Percentiles rank a stretch among this genome's conserved stretches.
phyloP scores from a whole-genome alignment of 2,113 vertebrate species.

The Ailuropoda melanoleuca region DNA sequence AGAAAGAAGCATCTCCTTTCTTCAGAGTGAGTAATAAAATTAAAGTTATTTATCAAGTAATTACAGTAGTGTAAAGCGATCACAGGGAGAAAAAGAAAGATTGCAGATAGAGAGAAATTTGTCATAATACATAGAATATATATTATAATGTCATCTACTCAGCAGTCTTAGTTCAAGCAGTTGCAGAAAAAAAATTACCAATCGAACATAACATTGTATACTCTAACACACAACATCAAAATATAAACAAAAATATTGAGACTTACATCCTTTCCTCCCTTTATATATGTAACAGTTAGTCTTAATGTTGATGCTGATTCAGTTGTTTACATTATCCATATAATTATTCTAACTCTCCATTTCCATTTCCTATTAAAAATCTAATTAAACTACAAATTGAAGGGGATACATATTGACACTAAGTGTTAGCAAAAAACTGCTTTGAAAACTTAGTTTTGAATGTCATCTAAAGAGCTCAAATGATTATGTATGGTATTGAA shows the following conservation, averaged over 20 bases:
- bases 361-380: conserved; percentile 6
- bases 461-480: not conserved
- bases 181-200: not conserved
- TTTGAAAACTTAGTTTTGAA: not conserved
- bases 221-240: not conserved
- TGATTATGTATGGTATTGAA: not conserved
- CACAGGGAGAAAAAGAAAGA: not conserved
- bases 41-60: not conserved
- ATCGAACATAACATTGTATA: not conserved
- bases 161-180: not conserved
- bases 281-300: not conserved
- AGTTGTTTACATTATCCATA: not conserved
- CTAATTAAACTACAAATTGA: not conserved
- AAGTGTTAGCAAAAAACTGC: not conserved
- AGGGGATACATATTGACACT: not conserved
- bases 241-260: not conserved
- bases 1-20: not conserved
- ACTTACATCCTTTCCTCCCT: not conserved
- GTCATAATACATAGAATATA: not conserved
- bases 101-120: not conserved
- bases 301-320: not conserved
- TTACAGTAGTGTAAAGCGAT: not conserved
- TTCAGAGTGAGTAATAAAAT: not conserved
- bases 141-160: not conserved
- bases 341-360: not conserved